A percentile compares a stretch with the other conserved stretches of the same genome.
Conservation (phyloP, 2,888 invertebrate species). For the Conus canariensis region DNA sequence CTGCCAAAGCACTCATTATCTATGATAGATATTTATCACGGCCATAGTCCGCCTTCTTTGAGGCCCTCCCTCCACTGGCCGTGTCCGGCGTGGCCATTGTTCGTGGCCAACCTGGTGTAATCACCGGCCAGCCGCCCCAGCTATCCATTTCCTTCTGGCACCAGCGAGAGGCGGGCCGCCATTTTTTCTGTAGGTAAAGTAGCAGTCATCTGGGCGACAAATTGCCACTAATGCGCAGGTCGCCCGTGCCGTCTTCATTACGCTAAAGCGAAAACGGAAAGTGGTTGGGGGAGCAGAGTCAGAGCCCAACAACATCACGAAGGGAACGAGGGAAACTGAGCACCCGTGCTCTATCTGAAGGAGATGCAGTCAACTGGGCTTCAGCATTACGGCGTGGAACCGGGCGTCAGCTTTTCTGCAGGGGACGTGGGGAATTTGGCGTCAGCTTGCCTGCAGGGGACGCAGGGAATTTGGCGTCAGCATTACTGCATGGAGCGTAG, state of each 20-base stretch:
- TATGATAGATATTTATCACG: conserved; percentile 50
- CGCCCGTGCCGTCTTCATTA: conserved; percentile 4
- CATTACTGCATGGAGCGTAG: too few species aligned
- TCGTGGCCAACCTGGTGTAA: neutral
- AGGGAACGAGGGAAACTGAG: neutral
- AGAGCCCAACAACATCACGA: neutral
- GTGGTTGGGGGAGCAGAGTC: neutral
- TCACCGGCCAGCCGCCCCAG: neutral
- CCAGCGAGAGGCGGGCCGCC: neutral
- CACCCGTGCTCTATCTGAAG: too few species aligned
- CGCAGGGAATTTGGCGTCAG: too few species aligned
- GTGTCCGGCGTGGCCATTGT: conserved; percentile 13
- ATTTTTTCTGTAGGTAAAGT: conserved; percentile 32
- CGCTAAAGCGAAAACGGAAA: neutral
- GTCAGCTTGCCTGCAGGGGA: too few species aligned
- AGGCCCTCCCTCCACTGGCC: neutral
- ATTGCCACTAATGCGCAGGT: conserved; percentile 39
- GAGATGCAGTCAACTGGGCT: too few species aligned
- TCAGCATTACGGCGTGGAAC: too few species aligned
- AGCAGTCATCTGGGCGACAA: conserved; percentile 39
- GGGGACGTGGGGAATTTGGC: too few species aligned
- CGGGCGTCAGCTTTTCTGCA: too few species aligned
- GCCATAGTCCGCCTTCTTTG: conserved; percentile 2
- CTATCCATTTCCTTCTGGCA: conserved; percentile 5
- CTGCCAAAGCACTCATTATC: conserved; percentile 44